Conservation (phyloP, 2,797 vertebrate genomes). For the Helarctos malayanus region DNA sequence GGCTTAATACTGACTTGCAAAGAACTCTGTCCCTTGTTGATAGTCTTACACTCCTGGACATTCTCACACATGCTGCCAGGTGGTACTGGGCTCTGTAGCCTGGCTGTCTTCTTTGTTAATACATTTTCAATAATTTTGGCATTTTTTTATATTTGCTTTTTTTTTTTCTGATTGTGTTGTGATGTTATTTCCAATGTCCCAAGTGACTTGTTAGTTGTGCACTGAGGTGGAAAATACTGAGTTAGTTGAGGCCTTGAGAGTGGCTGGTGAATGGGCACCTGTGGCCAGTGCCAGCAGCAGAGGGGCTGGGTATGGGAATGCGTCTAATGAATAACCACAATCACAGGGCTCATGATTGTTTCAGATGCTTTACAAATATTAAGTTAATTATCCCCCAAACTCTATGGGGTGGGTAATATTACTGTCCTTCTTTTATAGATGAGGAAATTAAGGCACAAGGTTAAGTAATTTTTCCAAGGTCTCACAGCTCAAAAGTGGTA, state of each 20-base stretch:
- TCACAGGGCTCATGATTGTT: neutral
- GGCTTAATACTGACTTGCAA: neutral
- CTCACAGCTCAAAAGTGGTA: neutral
- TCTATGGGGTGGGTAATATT: neutral
- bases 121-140: neutral
- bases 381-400: neutral
- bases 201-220: neutral
- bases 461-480: neutral
- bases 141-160: neutral
- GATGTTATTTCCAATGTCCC: neutral
- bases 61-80: neutral
- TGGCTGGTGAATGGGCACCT: neutral
- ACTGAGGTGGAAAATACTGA: neutral
- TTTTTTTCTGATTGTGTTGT: neutral
- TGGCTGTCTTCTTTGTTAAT: neutral
- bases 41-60: neutral
- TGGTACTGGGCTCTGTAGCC: neutral
- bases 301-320: neutral
- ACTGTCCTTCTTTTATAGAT: neutral
- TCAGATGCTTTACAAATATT: neutral
- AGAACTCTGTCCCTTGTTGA: neutral
- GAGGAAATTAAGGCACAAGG: neutral
- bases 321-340: neutral
- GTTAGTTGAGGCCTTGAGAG: neutral
- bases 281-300: neutral